Evolutionary conservation across 1,140 invertebrate species (phyloP).

Genomic region (Drosophila suzukii): DNA sequence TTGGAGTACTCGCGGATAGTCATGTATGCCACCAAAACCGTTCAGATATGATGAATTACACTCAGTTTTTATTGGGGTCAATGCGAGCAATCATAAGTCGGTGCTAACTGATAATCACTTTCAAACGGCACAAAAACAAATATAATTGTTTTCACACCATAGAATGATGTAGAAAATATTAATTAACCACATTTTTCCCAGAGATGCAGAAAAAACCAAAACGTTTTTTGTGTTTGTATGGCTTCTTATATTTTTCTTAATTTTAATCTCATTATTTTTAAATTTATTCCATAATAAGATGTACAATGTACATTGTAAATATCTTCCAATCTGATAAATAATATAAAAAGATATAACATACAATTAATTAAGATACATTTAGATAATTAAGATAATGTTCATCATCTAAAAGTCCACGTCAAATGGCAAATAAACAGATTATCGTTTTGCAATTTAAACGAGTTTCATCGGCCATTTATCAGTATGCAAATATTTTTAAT

Average conservation of each 20-base stretch:
- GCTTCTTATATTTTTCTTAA: no score
- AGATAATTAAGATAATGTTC: no score
- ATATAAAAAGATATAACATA: no score
- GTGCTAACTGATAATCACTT: constrained; percentile 37
- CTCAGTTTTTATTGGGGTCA: constrained; percentile 57
- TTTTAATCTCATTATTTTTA: no score
- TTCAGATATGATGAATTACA: constrained; percentile 31
- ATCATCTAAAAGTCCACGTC: no score
- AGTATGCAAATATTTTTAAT: not conserved
- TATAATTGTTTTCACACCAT: constrained; percentile 9
- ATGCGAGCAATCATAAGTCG: constrained; percentile 1
- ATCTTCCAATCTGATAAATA: no score
- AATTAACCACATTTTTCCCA: constrained; percentile 7
- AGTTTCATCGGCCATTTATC: not conserved
- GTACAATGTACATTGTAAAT: no score
- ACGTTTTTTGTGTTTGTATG: no score
- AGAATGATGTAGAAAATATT: constrained; percentile 1
- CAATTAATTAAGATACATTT: no score
- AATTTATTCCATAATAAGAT: no score
- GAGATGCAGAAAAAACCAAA: no score
- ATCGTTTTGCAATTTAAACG: not conserved
- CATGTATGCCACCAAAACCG: constrained; percentile 66
- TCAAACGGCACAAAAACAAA: constrained; percentile 17
- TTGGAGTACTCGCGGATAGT: constrained; percentile 62
- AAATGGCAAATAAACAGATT: not conserved